These are phyloP conservation scores for Papilio elwesi DNA, from an alignment of 2,888 invertebrate genomes.

Conservation along the genomic window DNA sequence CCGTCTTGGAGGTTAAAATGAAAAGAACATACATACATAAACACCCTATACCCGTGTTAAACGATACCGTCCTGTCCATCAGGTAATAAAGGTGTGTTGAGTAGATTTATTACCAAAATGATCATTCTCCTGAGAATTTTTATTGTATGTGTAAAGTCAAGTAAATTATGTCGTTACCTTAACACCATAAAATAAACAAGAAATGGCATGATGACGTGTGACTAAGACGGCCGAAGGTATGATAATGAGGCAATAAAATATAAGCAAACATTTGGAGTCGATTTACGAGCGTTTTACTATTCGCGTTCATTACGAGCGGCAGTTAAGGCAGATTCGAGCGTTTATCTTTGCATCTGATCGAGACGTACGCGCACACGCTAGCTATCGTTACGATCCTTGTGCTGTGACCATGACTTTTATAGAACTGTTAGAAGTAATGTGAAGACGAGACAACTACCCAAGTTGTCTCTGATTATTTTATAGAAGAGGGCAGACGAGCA, in stretches of 20 bases:
- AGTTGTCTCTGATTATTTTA: too few species aligned
- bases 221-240: conserved; percentile 46
- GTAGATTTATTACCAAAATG: too few species aligned
- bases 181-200: conserved; percentile 4
- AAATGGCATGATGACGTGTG: not conserved
- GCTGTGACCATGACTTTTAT: not conserved
- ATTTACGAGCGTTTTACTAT: conserved; percentile 62
- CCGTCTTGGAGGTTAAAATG: too few species aligned
- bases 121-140: too few species aligned
- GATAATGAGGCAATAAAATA: conserved; percentile 57
- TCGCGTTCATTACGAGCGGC: conserved; percentile 49
- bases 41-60: too few species aligned
- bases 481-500: too few species aligned
- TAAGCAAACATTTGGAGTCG: conserved; percentile 55
- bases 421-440: not conserved
- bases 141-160: too few species aligned
- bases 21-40: too few species aligned
- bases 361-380: not conserved
- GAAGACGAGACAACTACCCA: not conserved
- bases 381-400: not conserved
- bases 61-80: too few species aligned
- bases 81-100: too few species aligned
- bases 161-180: too few species aligned
- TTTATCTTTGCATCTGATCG: conserved; percentile 46
- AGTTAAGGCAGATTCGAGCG: conserved; percentile 55